These are phyloP conservation scores for Holothuria leucospilota DNA, from an alignment of 53 echinoderm and acorn worm species.

Conservation along the genomic window DNA sequence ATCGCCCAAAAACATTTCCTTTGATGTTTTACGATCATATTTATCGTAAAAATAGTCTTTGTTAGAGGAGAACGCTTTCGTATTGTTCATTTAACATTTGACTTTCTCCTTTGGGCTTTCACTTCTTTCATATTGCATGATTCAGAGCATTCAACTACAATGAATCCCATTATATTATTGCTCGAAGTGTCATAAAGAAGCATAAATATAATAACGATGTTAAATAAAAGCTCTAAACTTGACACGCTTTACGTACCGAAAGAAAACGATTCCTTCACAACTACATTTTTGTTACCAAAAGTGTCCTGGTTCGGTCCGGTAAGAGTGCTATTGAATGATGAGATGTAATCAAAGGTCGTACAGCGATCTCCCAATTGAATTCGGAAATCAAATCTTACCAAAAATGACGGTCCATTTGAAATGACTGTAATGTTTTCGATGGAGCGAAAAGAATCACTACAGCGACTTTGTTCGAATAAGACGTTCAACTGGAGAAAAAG, in stretches of 20 bases:
- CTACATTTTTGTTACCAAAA: constrained; percentile 9
- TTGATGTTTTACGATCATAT: no score
- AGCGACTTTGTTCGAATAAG: constrained; percentile 4
- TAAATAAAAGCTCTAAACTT: no score
- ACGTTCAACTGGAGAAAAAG: not conserved
- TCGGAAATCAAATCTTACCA: not conserved
- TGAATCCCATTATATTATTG: no score
- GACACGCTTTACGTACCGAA: constrained; percentile 4
- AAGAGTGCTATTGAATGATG: not conserved
- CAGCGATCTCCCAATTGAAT: not conserved
- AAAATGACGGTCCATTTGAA: not conserved
- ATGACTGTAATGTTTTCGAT: not conserved
- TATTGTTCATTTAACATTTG: no score
- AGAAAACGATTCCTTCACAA: constrained; percentile 3
- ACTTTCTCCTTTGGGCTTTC: no score
- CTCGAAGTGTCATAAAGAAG: no score
- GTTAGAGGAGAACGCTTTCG: no score
- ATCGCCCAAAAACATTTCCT: no score
- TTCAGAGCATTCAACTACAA: no score
- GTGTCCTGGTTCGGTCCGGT: not conserved
- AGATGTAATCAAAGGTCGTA: constrained; percentile 9
- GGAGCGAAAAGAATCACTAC: not conserved
- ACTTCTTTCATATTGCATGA: no score
- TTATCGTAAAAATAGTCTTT: no score
- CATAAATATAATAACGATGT: no score